Percentiles rank a stretch among this genome's conserved stretches.
These are phyloP conservation scores for Hydractinia symbiolongicarpus DNA, from an alignment of 30 jellyfish, hydroid and myxozoan species.

Conservation along the genomic window DNA sequence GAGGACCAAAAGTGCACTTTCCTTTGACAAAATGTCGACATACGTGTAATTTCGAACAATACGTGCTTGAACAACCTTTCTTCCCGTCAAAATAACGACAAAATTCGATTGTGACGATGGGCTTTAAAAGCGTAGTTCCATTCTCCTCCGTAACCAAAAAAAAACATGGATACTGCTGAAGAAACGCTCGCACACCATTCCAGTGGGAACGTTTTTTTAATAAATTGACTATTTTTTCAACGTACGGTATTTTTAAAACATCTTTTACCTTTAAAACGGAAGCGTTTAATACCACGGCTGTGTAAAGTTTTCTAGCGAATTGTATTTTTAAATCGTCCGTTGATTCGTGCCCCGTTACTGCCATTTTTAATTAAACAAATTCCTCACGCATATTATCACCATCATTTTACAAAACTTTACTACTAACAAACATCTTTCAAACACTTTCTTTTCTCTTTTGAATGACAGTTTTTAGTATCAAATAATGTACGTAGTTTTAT, in stretches of 20 bases:
- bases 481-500: slow-evolving; percentile 12
- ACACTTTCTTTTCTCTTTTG: slow-evolving; percentile 14
- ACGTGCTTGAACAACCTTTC: slow-evolving; percentile 50
- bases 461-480: slow-evolving; percentile 14
- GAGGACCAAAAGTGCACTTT: slow-evolving; percentile 85
- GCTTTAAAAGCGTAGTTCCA: slow-evolving; percentile 38
- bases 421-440: neutral
- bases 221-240: slow-evolving; percentile 19
- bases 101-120: slow-evolving; percentile 68
- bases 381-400: neutral
- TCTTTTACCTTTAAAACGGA: slow-evolving; percentile 31
- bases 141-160: slow-evolving; percentile 38
- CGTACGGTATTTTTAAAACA: slow-evolving; percentile 12
- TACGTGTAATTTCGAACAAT: slow-evolving; percentile 69
- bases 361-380: slow-evolving; percentile 12
- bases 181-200: slow-evolving; percentile 34
- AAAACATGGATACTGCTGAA: slow-evolving; percentile 33
- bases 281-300: slow-evolving; percentile 31
- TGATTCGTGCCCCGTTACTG: slow-evolving; percentile 34
- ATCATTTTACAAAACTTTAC: neutral
- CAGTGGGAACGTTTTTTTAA: slow-evolving; percentile 31
- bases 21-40: slow-evolving; percentile 91
- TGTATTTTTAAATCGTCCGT: slow-evolving; percentile 27
- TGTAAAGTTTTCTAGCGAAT: slow-evolving; percentile 33
- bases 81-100: slow-evolving; percentile 85